Evolutionary conservation across 2,797 vertebrate genomes (phyloP).

Genomic region (Eulemur coronatus): DNA sequence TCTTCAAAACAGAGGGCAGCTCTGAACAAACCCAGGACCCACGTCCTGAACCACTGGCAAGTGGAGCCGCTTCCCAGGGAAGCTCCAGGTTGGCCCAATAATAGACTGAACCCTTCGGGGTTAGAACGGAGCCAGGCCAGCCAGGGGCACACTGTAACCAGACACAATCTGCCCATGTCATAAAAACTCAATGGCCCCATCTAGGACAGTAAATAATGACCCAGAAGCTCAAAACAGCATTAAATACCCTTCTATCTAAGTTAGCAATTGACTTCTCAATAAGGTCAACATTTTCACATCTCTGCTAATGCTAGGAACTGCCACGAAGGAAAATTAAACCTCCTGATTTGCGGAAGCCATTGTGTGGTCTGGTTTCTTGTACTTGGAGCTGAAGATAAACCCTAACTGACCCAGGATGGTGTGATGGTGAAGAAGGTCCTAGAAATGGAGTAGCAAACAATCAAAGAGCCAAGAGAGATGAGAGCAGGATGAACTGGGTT

Average conservation of each 20-base stretch:
- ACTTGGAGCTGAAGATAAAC: background rate
- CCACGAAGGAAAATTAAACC: background rate
- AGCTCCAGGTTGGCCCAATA: background rate
- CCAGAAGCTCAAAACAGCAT: background rate
- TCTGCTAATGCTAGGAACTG: background rate
- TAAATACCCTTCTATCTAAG: background rate
- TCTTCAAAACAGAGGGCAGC: background rate
- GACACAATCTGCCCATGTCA: background rate
- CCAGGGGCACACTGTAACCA: background rate
- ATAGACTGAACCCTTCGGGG: background rate
- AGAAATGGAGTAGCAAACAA: background rate
- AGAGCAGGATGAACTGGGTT: background rate
- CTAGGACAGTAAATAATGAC: background rate
- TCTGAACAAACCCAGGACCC: background rate
- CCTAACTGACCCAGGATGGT: background rate
- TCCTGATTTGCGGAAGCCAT: background rate
- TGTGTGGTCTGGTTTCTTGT: background rate
- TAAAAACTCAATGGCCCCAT: background rate
- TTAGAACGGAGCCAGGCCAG: background rate
- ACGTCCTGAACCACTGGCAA: background rate
- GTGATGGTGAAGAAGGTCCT: background rate
- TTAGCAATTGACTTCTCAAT: background rate
- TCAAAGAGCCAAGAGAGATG: background rate
- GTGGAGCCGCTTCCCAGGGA: background rate
- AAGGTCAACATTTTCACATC: background rate